Evolutionary conservation across 2,797 vertebrate genomes (phyloP), one percentile per base, ranked within the genome.

Genomic region (Falco concolor): DNA sequence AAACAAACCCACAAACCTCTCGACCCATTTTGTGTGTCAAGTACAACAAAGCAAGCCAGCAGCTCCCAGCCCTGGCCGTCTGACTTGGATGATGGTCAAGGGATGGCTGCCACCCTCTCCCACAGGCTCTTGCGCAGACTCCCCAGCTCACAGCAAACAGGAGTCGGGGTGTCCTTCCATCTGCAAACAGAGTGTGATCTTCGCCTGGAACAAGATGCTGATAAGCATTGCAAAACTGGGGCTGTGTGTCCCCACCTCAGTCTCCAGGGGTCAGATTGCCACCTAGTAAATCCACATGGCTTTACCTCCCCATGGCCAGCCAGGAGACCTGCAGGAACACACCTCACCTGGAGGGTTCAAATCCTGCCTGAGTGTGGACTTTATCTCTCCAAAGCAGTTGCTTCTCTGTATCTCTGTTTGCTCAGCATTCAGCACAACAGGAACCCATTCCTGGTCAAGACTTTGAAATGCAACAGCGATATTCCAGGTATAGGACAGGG

Each of bases 351-450:
- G 52, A 56, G n/a, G 79, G 28, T 22, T 47, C 72, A 44, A 77
- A 77, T 15, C 67, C 90, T 25, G 24, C 68, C 47, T 2, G 6
- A 40, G 61, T 0, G 12, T 5, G 53, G 45, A 14, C 54, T 84
- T 93, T 80, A 36, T 70, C 84, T 87, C 63, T 36, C 27, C 9
- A 11, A 18, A 88, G 69, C 72, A 61, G 36, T 14, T 23, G 68
- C 28, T 84, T 40, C 36, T 45, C 40, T 63, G 91, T 88, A 87
- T 89, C 91, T 92, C 40, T 90, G 53, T 91, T 92, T 95, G 61
- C 4, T 2, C 87, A 94, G 83, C 49, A 15, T 42, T 80, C 54
- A 27, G 50, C 18, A 13, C 4, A 6, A 23, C 45, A 19, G 38
- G 56, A 59, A 45, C 20, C 3, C 10, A 0, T 22, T 83, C 52